These are phyloP conservation scores for Perizoma flavofasciatum DNA, from an alignment of 2,888 invertebrate species.

Conservation along the genomic window DNA sequence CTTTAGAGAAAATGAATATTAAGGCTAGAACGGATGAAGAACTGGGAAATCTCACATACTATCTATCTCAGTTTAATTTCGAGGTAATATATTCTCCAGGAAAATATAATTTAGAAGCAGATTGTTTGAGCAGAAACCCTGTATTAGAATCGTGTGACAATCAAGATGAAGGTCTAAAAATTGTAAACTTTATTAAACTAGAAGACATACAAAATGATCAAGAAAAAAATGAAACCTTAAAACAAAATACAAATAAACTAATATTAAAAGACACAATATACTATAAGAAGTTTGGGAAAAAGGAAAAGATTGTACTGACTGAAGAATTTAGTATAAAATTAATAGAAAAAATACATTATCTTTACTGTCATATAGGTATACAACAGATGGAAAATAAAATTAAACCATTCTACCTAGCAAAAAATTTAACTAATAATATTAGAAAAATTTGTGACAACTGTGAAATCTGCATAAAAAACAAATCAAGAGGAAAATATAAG, in stretches of 20 bases:
- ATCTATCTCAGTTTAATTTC: conserved; percentile 43
- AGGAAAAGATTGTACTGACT: not conserved
- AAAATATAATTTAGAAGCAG: conserved; percentile 4
- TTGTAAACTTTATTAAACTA: too few relatives aligned
- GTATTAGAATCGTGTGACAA: too few relatives aligned
- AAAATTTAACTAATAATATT: conserved; percentile 35
- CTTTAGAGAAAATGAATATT: too few relatives aligned
- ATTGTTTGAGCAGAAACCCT: too few relatives aligned
- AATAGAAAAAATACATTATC: not conserved
- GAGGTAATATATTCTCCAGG: conserved; percentile 38
- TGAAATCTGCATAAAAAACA: conserved; percentile 38
- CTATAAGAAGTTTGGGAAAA: not conserved
- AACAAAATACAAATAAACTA: not conserved
- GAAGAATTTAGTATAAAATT: not conserved
- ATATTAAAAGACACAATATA: not conserved
- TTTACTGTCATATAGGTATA: too few relatives aligned
- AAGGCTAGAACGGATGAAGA: too few relatives aligned
- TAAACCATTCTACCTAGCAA: too few relatives aligned
- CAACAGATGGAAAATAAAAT: too few relatives aligned
- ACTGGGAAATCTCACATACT: too few relatives aligned
- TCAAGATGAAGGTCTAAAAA: too few relatives aligned
- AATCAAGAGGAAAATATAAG: conserved; percentile 36
- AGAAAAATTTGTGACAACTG: conserved; percentile 31
- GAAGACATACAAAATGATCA: not conserved
- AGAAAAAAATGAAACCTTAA: too few relatives aligned